Conservation (phyloP, 2,888 invertebrate species). For the Thymelicus acteon region DNA sequence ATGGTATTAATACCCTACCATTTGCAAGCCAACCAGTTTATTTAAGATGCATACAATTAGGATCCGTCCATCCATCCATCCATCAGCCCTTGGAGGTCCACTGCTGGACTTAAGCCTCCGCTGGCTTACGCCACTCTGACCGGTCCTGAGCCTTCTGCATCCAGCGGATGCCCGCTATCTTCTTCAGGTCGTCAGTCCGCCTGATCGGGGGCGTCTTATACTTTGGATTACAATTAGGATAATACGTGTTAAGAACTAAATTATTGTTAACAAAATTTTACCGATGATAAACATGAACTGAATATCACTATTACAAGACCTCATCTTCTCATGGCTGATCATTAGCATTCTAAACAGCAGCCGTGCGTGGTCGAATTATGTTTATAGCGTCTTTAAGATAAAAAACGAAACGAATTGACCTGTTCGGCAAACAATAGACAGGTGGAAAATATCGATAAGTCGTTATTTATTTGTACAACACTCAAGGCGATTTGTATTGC, state of each 20-base stretch:
- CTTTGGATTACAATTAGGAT: too few species aligned
- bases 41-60: too few species aligned
- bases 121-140: too few species aligned
- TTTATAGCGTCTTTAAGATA: constrained; percentile 23
- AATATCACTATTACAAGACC: constrained; percentile 26
- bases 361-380: constrained; percentile 36
- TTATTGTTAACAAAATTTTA: constrained; percentile 12
- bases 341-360: constrained; percentile 54
- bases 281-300: not conserved
- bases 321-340: constrained; percentile 45
- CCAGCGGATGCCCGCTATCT: too few species aligned
- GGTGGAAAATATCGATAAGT: constrained; percentile 24
- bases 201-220: too few species aligned
- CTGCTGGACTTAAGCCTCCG: too few species aligned
- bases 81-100: too few species aligned
- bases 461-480: constrained; percentile 4
- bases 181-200: too few species aligned
- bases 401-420: constrained; percentile 21
- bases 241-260: not conserved
- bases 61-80: too few species aligned
- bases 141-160: too few species aligned
- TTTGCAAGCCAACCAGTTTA: too few species aligned
- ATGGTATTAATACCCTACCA: too few species aligned
- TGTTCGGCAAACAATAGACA: constrained; percentile 17
- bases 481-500: not conserved